Percentiles rank a stretch among this genome's conserved stretches.
Evolutionary conservation across 1,140 invertebrate species (phyloP).

Genomic region (Drosophila eugracilis): DNA sequence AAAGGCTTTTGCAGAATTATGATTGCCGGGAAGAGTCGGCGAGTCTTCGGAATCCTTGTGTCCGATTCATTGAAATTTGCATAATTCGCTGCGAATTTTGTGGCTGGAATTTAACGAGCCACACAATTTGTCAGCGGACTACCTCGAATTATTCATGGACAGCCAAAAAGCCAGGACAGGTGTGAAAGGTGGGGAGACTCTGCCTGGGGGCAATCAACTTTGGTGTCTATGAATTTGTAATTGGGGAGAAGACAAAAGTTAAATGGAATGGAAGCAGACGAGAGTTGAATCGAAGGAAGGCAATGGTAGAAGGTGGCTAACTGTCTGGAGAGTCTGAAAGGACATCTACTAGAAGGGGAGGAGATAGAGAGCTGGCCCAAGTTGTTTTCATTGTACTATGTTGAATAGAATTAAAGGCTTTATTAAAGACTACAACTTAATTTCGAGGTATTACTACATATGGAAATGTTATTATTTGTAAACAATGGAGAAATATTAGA

Average conservation of each 20-base stretch:
- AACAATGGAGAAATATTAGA: slow-evolving; percentile 24
- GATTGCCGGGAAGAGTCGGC: slow-evolving; percentile 2
- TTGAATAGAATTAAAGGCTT: not conserved
- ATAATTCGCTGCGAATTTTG: slow-evolving; percentile 48
- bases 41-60: slow-evolving; percentile 12
- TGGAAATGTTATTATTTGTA: not conserved
- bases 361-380: too few relatives aligned
- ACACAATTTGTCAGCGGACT: slow-evolving; percentile 56
- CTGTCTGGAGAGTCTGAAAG: not conserved
- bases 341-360: not conserved
- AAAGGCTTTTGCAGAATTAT: slow-evolving; percentile 9
- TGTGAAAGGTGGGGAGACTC: slow-evolving; percentile 22
- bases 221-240: slow-evolving; percentile 57
- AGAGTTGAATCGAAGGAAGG: slow-evolving; percentile 14
- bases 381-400: too few relatives aligned
- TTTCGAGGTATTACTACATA: too few relatives aligned
- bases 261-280: slow-evolving; percentile 31
- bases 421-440: too few relatives aligned
- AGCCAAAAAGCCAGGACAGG: slow-evolving; percentile 3
- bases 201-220: slow-evolving; percentile 45
- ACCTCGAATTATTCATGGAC: slow-evolving; percentile 47
- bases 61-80: slow-evolving; percentile 34
- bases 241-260: slow-evolving; percentile 25
- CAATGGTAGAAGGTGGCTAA: not conserved
- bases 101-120: slow-evolving; percentile 56